Percentiles rank a stretch among this genome's conserved stretches.
phyloP scores from a whole-genome alignment of 2,888 invertebrate species.

The Globia sparganii region DNA sequence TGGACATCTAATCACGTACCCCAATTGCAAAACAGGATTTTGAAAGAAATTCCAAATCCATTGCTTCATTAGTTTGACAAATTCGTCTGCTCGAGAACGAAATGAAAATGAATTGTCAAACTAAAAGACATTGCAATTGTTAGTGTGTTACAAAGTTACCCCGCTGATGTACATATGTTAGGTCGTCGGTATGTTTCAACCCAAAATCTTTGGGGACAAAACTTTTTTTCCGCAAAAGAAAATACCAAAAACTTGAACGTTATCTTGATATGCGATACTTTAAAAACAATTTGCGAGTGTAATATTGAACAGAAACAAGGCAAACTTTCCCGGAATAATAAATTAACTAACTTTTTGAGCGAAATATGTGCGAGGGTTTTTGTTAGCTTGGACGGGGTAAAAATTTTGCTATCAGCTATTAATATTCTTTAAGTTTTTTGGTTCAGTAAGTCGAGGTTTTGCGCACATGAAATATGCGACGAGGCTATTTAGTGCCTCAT shows the following conservation, averaged over 20 bases:
- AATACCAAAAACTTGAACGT: conserved; percentile 64
- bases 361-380: conserved; percentile 66
- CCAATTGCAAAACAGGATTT: background rate
- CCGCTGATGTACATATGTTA: background rate
- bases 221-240: conserved; percentile 74
- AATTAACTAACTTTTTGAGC: conserved; percentile 73
- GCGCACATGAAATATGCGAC: conserved; percentile 45
- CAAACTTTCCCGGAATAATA: conserved; percentile 72
- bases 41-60: background rate
- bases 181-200: conserved; percentile 15
- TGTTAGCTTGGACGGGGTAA: conserved; percentile 60
- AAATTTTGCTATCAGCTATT: conserved; percentile 64
- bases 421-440: conserved; percentile 62
- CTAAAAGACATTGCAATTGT: background rate
- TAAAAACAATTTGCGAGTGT: conserved; percentile 81
- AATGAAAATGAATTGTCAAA: background rate
- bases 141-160: background rate
- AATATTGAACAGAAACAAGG: conserved; percentile 69
- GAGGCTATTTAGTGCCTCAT: conserved; percentile 32
- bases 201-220: conserved; percentile 65
- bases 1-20: background rate
- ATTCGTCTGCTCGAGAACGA: background rate
- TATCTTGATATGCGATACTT: conserved; percentile 84
- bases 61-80: background rate
- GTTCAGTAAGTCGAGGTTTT: conserved; percentile 52